These are phyloP conservation scores for Chesias legatella DNA, from an alignment of 2,888 invertebrate genomes.

Conservation along the genomic window DNA sequence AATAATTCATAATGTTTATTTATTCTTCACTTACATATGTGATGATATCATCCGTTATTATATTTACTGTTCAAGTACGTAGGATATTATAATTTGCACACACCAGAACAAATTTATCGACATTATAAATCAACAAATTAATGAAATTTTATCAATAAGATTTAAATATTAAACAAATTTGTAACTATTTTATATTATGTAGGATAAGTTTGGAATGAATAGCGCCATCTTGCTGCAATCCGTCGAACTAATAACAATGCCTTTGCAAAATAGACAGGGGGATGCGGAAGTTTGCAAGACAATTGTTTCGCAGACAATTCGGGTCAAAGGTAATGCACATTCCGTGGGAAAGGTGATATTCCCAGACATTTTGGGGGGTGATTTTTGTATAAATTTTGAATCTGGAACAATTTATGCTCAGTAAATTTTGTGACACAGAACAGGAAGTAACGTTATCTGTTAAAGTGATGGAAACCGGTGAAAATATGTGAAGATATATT, in stretches of 20 bases:
- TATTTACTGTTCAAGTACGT: too few relatives aligned
- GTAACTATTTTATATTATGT: too few relatives aligned
- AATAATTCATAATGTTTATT: slow-evolving; percentile 24
- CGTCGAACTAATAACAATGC: slow-evolving; percentile 45
- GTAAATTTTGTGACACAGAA: slow-evolving; percentile 55
- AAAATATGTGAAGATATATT: too few relatives aligned
- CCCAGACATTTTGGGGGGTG: slow-evolving; percentile 52
- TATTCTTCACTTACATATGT: slow-evolving; percentile 31
- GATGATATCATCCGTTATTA: slow-evolving; percentile 45
- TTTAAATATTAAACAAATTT: too few relatives aligned
- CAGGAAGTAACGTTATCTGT: slow-evolving; percentile 76
- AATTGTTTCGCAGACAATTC: slow-evolving; percentile 63
- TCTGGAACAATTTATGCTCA: slow-evolving; percentile 49
- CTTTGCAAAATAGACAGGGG: slow-evolving; percentile 43
- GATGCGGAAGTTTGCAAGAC: slow-evolving; percentile 63
- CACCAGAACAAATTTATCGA: too few relatives aligned
- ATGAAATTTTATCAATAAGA: too few relatives aligned
- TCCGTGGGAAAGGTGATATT: slow-evolving; percentile 53
- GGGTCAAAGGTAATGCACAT: slow-evolving; percentile 55
- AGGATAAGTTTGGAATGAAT: slow-evolving; percentile 7
- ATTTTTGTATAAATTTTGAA: slow-evolving; percentile 63
- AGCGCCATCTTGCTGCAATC: slow-evolving; percentile 51
- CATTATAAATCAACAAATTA: too few relatives aligned
- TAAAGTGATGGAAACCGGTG: too few relatives aligned
- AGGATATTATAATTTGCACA: too few relatives aligned